Conservation (phyloP, 2,888 invertebrate genomes). For the Eilema sororculum region DNA sequence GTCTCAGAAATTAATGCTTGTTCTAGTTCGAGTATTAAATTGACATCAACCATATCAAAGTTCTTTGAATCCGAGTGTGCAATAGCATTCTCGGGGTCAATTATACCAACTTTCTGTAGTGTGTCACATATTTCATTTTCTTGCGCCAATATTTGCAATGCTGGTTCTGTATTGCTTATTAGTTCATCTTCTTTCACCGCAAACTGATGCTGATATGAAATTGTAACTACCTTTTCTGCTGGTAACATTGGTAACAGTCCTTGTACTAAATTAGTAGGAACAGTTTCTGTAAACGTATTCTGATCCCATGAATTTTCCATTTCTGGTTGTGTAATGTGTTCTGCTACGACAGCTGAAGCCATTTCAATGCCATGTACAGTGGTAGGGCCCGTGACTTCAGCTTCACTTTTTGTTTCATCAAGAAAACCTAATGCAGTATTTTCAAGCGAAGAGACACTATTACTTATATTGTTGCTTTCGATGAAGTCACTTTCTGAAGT, state of each 20-base stretch:
- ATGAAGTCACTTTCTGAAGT: neutral
- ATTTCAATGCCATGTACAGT: neutral
- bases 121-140: neutral
- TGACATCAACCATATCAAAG: neutral
- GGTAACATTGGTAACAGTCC: neutral
- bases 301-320: neutral
- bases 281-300: neutral
- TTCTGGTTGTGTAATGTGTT: neutral
- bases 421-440: neutral
- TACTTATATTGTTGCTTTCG: neutral
- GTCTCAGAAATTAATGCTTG: neutral
- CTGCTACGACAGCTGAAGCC: neutral
- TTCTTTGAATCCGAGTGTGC: neutral
- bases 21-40: neutral
- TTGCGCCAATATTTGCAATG: neutral
- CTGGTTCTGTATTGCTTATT: neutral
- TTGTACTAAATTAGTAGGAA: neutral
- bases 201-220: neutral
- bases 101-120: neutral
- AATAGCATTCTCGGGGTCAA: neutral
- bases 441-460: neutral
- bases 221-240: neutral
- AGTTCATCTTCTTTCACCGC: neutral
- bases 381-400: neutral
- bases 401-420: neutral